These are phyloP conservation scores for Synaphobranchus kaupii DNA, from an alignment of 2,797 vertebrate genomes.

Conservation along the genomic window DNA sequence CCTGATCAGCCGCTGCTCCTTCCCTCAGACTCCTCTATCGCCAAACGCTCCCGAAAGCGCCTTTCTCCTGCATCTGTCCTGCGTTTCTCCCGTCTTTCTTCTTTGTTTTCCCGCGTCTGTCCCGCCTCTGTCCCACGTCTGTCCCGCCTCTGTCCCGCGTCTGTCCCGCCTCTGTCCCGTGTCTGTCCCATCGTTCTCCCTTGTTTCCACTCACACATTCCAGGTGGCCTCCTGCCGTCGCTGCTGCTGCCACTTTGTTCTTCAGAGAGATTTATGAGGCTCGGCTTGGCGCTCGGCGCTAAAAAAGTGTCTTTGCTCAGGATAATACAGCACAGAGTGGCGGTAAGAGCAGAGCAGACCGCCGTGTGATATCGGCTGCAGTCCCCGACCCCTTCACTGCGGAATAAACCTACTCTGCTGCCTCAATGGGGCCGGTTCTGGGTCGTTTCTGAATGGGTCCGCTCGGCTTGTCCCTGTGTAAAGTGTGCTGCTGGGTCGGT, in stretches of 20 bases:
- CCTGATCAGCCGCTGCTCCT: too few species aligned
- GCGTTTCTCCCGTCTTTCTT: neutral
- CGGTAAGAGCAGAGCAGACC: neutral
- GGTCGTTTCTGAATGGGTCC: too few species aligned
- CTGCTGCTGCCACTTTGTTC: neutral
- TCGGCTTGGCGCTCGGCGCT: neutral
- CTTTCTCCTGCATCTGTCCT: neutral
- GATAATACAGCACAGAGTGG: neutral
- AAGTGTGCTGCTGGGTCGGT: too few species aligned
- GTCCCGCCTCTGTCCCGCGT: neutral
- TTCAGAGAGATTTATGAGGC: neutral
- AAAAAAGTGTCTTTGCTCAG: neutral
- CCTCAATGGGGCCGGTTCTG: too few species aligned
- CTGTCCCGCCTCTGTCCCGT: neutral
- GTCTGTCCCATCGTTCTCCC: neutral
- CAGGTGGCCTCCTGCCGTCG: neutral
- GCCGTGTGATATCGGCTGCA: too few species aligned
- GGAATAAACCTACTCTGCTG: too few species aligned
- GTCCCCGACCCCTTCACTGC: too few species aligned
- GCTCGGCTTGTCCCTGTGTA: too few species aligned
- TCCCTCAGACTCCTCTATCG: too few species aligned
- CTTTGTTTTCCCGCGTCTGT: neutral
- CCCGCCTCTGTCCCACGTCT: neutral
- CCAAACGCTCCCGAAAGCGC: too few species aligned
- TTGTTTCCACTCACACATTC: too few species aligned